Base-by-base conservation (phyloP, 2,888 invertebrate species). In the Lasioglossum vierecki region DNA sequence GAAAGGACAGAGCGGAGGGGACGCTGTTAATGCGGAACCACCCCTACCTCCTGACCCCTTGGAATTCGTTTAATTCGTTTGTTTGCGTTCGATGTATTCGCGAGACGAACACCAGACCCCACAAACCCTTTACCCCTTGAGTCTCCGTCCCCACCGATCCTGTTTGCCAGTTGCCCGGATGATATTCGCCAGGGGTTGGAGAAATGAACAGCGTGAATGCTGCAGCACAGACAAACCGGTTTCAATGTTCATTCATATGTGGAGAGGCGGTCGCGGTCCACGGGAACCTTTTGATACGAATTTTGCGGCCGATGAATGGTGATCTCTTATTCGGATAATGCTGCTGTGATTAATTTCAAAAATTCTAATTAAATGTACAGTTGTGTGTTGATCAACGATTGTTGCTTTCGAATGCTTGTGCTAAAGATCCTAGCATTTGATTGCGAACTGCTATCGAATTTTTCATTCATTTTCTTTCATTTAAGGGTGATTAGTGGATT, bases 41-140 rank as follows among this genome's bases (percentile, higher is more conserved):
- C 63, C 30, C 15, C 4, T 26, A 22, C 3, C n/a, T 3, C n/a
- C 46, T 35, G 73, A 41, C 60, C 39, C 44, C 53, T n/a, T 13
- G 83, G 13, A 83, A 82, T 80, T 72, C 75, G 68, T 60, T 70
- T 68, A 71, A 63, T 53, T 77, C 57, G 73, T 74, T 71, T 57
- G 78, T 41, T 71, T 53, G 18, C 53, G 49, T 77, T 71, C 57
- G 71, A 57, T 41, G 44, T 68, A 11, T 53, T 8, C 46, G 5
- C 53, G 26, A 57, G 60, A 60, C 57, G 26, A 60, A 41, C 41
- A 13, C 39, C 41, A 57, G n/a, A 57, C 22, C 22, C 68, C 11
- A 13, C 63, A 15, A 63, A 13, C 30, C 63, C n/a, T 13, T 26
- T 26, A 2, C 30, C 63, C 63, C 15, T 15, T 30, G 6, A 26